Conservation (phyloP, 2,113 vertebrate genomes). For the Etheostoma cragini region DNA sequence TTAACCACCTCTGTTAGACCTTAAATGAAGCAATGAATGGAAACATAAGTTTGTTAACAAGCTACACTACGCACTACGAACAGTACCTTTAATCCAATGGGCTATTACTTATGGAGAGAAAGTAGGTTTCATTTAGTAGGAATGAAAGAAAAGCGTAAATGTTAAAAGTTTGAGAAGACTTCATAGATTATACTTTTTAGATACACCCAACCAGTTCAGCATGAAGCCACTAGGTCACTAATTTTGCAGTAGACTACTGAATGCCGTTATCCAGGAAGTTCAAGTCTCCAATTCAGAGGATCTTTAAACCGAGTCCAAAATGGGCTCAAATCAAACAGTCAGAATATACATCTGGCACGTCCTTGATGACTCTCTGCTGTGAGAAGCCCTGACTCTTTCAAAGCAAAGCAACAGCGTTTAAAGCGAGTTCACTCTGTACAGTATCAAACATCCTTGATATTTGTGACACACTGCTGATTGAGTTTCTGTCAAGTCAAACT, state of each 20-base stretch:
- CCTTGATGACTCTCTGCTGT: not conserved
- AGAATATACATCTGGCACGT: not conserved
- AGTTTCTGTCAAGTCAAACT: not conserved
- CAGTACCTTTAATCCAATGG: not conserved
- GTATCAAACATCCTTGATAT: not conserved
- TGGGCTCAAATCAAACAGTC: not conserved
- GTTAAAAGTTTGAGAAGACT: too few species aligned
- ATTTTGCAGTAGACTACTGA: not conserved
- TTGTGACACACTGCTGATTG: not conserved
- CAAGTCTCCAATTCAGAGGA: constrained; percentile 1
- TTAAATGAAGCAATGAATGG: not conserved
- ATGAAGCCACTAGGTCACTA: not conserved
- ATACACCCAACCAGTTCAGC: not conserved
- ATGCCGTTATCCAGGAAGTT: not conserved
- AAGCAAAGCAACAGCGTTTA: not conserved
- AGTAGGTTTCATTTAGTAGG: not conserved
- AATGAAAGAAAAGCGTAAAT: not conserved
- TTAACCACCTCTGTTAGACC: not conserved
- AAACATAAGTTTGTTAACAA: not conserved
- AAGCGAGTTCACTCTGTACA: not conserved
- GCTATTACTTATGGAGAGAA: not conserved
- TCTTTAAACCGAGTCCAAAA: not conserved
- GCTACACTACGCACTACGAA: not conserved
- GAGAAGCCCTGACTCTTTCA: not conserved
- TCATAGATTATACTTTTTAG: not conserved